phyloP scores from a whole-genome alignment of 1,140 invertebrate genomes.

The Brachionus manjavacas region DNA sequence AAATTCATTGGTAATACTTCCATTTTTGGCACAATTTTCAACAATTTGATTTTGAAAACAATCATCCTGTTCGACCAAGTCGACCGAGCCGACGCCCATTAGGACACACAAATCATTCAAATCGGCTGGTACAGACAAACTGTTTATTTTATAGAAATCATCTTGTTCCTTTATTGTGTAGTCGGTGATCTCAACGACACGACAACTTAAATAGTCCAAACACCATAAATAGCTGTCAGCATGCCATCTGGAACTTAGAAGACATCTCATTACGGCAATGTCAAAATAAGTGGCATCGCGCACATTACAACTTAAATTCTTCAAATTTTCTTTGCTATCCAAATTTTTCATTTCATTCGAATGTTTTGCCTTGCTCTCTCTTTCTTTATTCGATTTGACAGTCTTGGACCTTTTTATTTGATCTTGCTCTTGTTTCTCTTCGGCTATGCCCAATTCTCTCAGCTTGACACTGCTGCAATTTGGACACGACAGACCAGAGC shows the following conservation, averaged over 20 bases:
- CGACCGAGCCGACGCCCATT: slow-evolving; percentile 13
- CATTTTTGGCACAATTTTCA: background rate
- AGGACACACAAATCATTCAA: slow-evolving; percentile 44
- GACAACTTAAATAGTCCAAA: slow-evolving; percentile 68
- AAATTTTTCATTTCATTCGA: background rate
- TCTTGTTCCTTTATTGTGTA: slow-evolving; percentile 21
- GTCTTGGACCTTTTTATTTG: background rate
- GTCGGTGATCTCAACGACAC: slow-evolving; percentile 55
- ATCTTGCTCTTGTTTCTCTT: background rate
- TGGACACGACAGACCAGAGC: background rate
- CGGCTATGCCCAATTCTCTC: background rate
- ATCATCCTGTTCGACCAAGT: background rate
- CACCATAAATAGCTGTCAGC: slow-evolving; percentile 97
- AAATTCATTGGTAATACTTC: slow-evolving; percentile 13
- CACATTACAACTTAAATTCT: background rate
- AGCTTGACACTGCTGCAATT: slow-evolving; percentile 1
- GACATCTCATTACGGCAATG: slow-evolving; percentile 84
- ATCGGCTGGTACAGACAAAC: slow-evolving; percentile 45
- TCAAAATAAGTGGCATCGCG: slow-evolving; percentile 82
- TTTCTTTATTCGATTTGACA: slow-evolving; percentile 11
- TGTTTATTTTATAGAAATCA: slow-evolving; percentile 27
- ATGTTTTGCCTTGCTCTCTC: background rate
- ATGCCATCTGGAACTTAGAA: slow-evolving; percentile 94
- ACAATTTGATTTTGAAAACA: background rate
- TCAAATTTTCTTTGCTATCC: background rate